Evolutionary conservation across 1,140 invertebrate species (phyloP), one percentile per base, ranked within the genome.

Genomic region (Drosophila ambigua): DNA sequence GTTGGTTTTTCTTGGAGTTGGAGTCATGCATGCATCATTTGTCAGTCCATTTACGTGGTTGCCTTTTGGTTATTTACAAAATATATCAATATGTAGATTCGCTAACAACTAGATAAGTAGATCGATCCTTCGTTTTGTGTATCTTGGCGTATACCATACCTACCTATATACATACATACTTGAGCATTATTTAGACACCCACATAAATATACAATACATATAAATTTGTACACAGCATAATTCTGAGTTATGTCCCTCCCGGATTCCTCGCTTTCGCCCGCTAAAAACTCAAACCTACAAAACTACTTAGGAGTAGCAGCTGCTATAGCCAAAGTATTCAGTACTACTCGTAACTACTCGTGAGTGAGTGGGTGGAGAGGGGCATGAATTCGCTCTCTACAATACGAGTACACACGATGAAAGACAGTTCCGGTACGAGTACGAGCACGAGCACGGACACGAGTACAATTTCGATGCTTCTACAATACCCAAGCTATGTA

Each of bases 171-270:
- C 62, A 26, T 85, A 81, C 77, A 76, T 81, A 81, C 61, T 79
- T 66, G 57, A 72, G 62, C 45, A 46, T 64, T 54, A 72, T 45
- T 28, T 65, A 64, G 63, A 66, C 63, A 65, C 51, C 23, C 50
- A 60, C 59, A 60, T 39, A 65, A 74, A 79, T 73, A 83, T 73
- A 76, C 73, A 83, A 39, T 60, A 74, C 65, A 77, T 85, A 81
- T 81, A 77, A 66, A 85, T 85, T 85, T 85, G 82, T 85, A 85
- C 80, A 84, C 63, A 85, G 74, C 69, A 78, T 78, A 88, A 71
- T 61, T 79, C 59, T 71, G 73, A 87, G 72, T 81, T 49, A 41
- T 61, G 57, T 58, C 1, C 43, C n/a, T n/a, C n/a, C 69, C 72
- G 67, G 85, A 85, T 81, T 87, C 82, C 81, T 84, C 62, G 68